Percentiles rank a stretch among this genome's conserved stretches.
phyloP scores from a whole-genome alignment of 2,797 vertebrate genomes.

The Oceanodroma leucorhoa region DNA sequence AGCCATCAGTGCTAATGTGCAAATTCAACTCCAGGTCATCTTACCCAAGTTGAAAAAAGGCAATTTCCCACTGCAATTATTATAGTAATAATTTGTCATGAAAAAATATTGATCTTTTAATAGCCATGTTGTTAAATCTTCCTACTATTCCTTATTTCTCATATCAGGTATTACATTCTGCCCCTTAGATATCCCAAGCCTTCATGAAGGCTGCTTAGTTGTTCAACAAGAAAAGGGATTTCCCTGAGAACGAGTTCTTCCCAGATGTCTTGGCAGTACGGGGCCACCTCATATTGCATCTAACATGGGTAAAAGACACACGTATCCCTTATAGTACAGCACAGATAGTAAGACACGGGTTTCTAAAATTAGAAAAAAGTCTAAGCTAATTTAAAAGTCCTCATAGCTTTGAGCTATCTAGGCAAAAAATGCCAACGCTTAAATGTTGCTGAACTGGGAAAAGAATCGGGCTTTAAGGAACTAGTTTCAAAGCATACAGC shows the following conservation, averaged over 20 bases:
- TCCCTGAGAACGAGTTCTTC: not conserved
- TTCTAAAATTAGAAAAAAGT: not conserved
- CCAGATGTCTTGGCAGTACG: not conserved
- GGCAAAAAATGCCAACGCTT: not conserved
- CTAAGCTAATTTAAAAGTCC: not conserved
- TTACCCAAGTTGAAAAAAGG: not conserved
- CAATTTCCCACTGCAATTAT: not conserved
- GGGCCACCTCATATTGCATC: not conserved
- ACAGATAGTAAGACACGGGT: not conserved
- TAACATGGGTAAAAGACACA: not conserved
- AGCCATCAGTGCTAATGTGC: not conserved
- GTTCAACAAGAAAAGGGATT: not conserved
- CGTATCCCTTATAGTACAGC: not conserved
- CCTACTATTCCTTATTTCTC: not conserved
- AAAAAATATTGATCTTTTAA: not conserved
- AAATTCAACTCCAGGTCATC: not conserved
- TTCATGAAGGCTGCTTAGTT: not conserved
- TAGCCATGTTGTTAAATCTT: not conserved
- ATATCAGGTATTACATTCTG: not conserved
- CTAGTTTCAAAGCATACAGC: not conserved
- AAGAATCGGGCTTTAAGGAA: not conserved
- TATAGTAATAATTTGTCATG: not conserved
- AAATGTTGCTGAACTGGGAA: not conserved
- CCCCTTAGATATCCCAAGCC: not conserved
- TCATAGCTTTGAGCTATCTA: not conserved